Evolutionary conservation across 2,797 vertebrate genomes (phyloP).

Genomic region (Dallia pectoralis): DNA sequence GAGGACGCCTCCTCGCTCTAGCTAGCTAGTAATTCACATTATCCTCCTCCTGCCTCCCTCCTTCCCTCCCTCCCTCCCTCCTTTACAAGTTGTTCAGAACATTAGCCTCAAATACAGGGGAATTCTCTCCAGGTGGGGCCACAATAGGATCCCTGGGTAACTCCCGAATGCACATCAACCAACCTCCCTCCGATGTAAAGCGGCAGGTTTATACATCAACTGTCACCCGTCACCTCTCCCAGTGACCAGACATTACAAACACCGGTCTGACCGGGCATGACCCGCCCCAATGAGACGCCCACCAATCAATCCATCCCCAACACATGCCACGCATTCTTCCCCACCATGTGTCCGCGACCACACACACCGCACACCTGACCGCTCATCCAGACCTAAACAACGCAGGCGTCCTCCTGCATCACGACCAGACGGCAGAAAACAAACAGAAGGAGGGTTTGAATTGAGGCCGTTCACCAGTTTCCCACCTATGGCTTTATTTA

Average conservation of each 20-base stretch:
- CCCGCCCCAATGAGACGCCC: not conserved
- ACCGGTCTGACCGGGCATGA: not conserved
- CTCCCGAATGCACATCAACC: not conserved
- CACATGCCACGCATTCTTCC: not conserved
- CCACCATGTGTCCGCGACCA: not conserved
- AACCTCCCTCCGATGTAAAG: not conserved
- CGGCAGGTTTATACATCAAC: not conserved
- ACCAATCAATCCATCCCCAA: not conserved
- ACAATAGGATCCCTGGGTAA: not conserved
- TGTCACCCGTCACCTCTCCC: not conserved
- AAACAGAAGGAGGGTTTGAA: slow-evolving; percentile 41
- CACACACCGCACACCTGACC: not conserved
- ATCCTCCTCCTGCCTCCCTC: not conserved
- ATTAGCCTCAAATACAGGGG: not conserved
- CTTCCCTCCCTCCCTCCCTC: not conserved
- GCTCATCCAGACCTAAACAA: not conserved
- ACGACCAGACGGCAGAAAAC: slow-evolving; percentile 25
- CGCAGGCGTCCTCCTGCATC: not conserved
- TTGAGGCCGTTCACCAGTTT: slow-evolving; percentile 13
- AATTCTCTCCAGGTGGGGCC: slow-evolving; percentile 6
- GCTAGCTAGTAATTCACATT: not conserved
- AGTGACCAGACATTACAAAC: not conserved
- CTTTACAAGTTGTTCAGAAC: not conserved
- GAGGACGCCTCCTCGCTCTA: not conserved
- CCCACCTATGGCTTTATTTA: slow-evolving; percentile 31